phyloP scores from a whole-genome alignment of 2,113 vertebrate species.

The Heloderma charlesbogerti region DNA sequence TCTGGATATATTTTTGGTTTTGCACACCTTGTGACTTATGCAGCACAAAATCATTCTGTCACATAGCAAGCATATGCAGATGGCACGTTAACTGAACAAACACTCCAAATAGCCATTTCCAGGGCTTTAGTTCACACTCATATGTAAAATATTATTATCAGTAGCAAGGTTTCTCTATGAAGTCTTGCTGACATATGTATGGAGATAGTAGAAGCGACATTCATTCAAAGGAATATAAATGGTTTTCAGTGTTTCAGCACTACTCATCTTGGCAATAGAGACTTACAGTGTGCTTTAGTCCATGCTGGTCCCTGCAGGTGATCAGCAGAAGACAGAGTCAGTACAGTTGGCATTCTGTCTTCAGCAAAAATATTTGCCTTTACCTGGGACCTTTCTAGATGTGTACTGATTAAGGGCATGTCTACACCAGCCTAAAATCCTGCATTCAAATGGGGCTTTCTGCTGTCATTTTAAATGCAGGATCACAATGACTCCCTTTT shows the following conservation, averaged over 20 bases:
- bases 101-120: conserved; percentile 14
- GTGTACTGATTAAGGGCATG: too few relatives aligned
- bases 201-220: conserved; percentile 35
- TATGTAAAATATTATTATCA: conserved; percentile 33
- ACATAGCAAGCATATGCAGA: background rate
- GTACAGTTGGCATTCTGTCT: background rate
- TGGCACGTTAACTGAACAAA: conserved; percentile 13
- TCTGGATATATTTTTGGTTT: background rate
- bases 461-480: too few relatives aligned
- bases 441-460: too few relatives aligned
- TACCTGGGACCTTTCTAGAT: background rate
- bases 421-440: too few relatives aligned
- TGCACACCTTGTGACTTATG: background rate
- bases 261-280: conserved; percentile 42
- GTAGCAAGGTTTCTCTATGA: conserved; percentile 58
- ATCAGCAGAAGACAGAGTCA: background rate
- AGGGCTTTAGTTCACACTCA: conserved; percentile 13
- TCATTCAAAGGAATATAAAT: conserved; percentile 66
- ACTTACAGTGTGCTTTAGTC: background rate
- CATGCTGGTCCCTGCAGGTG: background rate
- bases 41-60: background rate
- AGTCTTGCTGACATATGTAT: conserved; percentile 54
- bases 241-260: conserved; percentile 54
- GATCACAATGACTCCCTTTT: too few relatives aligned
- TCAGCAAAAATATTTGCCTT: background rate